Evolutionary conservation across 2,797 vertebrate genomes (phyloP).

Genomic region (Takifugu rubripes): DNA sequence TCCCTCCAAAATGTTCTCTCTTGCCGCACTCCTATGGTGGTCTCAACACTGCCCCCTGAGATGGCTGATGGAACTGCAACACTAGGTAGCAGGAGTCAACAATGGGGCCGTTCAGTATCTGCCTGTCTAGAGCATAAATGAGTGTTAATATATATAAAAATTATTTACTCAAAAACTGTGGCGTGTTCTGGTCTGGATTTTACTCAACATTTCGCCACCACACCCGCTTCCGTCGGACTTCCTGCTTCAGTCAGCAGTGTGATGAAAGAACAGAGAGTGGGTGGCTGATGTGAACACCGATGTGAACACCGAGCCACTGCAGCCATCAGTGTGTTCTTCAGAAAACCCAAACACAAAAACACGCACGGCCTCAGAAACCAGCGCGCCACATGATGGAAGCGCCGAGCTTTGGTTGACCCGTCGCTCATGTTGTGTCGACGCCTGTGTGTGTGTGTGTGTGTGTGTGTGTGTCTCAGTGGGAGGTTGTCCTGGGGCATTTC

Average conservation of each 20-base stretch:
- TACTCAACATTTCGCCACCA: constrained; percentile 13
- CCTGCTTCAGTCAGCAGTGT: constrained; percentile 21
- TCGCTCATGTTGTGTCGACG: too few species aligned
- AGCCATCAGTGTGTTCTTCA: not conserved
- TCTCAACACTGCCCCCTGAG: too few species aligned
- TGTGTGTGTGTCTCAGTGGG: constrained; percentile 21
- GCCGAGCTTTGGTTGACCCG: too few species aligned
- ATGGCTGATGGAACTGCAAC: too few species aligned
- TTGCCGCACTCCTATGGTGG: too few species aligned
- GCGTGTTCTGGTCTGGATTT: not conserved
- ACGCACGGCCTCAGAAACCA: not conserved
- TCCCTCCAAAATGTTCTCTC: too few species aligned
- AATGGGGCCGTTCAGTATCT: too few species aligned
- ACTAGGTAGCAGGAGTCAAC: too few species aligned
- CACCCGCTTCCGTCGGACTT: constrained; percentile 16
- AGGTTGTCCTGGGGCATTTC: constrained; percentile 38
- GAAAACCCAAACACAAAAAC: not conserved
- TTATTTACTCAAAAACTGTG: too few species aligned
- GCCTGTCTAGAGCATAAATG: not conserved
- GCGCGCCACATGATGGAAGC: not conserved
- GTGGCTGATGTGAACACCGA: constrained; percentile 10
- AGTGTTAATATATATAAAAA: not conserved
- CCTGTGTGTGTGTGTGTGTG: constrained; percentile 9
- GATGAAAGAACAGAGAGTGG: constrained; percentile 20
- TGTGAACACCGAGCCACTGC: constrained; percentile 16